phyloP scores from a whole-genome alignment of 2,797 vertebrate genomes.

The Coendou prehensilis region DNA sequence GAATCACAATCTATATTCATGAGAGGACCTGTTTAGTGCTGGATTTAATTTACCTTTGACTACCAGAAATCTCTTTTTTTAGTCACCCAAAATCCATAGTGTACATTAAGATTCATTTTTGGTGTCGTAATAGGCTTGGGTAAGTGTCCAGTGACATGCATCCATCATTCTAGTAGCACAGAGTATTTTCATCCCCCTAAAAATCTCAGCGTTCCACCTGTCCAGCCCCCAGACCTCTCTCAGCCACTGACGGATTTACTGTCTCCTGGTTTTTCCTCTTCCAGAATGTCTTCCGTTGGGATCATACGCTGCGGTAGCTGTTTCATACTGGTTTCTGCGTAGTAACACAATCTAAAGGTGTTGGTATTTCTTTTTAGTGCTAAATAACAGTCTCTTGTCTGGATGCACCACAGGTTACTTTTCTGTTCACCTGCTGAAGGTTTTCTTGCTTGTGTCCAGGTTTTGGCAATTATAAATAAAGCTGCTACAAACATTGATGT shows the following conservation, averaged over 20 bases:
- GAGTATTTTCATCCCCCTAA: neutral
- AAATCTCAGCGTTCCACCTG: neutral
- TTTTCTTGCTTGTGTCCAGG: neutral
- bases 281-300: neutral
- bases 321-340: slow-evolving; percentile 21
- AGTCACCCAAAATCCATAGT: too few relatives aligned
- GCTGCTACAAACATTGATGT: neutral
- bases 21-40: neutral
- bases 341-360: neutral
- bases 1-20: neutral
- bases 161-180: neutral
- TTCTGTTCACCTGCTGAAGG: neutral
- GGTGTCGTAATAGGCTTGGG: neutral
- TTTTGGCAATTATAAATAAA: neutral
- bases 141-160: neutral
- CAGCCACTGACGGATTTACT: neutral
- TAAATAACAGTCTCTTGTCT: neutral
- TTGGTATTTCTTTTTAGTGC: neutral
- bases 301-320: neutral
- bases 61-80: neutral
- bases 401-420: neutral
- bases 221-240: neutral
- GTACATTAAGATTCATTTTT: neutral
- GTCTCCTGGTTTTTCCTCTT: neutral
- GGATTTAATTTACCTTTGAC: neutral